Evolutionary conservation across 2,888 invertebrate species (phyloP).

Genomic region (Philaethria dido): DNA sequence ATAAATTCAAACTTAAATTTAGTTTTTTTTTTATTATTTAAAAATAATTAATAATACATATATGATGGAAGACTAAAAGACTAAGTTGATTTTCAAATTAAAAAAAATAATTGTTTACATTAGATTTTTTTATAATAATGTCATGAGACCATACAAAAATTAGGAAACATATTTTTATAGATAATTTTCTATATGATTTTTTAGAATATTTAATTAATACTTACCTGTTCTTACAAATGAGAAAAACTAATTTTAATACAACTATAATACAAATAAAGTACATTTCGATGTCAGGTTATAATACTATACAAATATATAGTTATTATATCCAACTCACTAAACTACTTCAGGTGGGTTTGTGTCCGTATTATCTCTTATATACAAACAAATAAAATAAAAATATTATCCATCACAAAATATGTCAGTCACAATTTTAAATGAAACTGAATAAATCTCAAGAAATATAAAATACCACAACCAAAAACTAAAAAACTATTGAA

Average conservation of each 20-base stretch:
- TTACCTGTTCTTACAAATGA: constrained; percentile 1
- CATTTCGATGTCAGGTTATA: constrained; percentile 18
- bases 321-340: constrained; percentile 49
- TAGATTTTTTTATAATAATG: background rate
- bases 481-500: constrained; percentile 20
- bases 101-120: background rate
- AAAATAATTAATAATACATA: constrained; percentile 1
- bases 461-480: constrained; percentile 47
- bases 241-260: constrained; percentile 24
- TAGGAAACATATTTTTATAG: no score
- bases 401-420: constrained; percentile 37
- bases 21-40: background rate
- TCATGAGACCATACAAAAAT: background rate
- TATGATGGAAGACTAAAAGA: constrained; percentile 41
- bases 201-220: background rate
- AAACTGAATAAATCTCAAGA: constrained; percentile 36
- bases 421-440: constrained; percentile 33
- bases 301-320: constrained; percentile 42
- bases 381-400: constrained; percentile 52
- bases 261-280: constrained; percentile 19
- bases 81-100: constrained; percentile 30
- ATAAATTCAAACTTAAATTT: constrained; percentile 5
- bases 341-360: constrained; percentile 76
- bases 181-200: no score
- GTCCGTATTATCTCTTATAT: constrained; percentile 73